A percentile compares a stretch with the other conserved stretches of the same genome.
Evolutionary conservation across 2,797 vertebrate species (phyloP).

Genomic region (Silurus aristotelis): DNA sequence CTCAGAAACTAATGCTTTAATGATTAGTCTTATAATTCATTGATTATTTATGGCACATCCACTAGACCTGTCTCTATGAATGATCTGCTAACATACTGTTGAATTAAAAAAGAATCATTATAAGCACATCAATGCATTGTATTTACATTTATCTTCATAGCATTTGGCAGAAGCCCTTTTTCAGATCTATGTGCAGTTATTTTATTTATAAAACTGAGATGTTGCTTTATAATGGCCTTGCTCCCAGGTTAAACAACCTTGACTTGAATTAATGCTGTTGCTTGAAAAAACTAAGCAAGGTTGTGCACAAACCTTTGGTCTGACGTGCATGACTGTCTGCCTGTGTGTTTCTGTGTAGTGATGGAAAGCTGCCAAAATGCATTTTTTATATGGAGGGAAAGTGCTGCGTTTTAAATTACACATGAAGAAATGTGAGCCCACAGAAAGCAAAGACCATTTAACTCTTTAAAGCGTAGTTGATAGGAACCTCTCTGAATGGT

Average conservation of each 20-base stretch:
- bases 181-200: too few species aligned
- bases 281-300: background rate
- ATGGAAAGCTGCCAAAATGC: background rate
- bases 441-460: conserved; percentile 1
- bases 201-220: too few species aligned
- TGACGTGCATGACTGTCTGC: background rate
- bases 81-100: background rate
- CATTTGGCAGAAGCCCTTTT: too few species aligned
- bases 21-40: too few species aligned
- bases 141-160: too few species aligned
- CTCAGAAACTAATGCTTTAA: too few species aligned
- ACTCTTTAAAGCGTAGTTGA: background rate
- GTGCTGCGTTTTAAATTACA: conserved; percentile 3
- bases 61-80: background rate
- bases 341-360: background rate
- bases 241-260: background rate
- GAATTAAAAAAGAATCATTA: background rate
- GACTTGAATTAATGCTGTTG: background rate
- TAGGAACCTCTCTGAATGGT: background rate
- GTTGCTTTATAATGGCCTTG: too few species aligned
- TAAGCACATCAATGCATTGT: background rate
- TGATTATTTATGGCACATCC: background rate
- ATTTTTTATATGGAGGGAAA: conserved; percentile 3
- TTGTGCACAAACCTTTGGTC: background rate
- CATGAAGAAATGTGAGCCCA: background rate